A percentile compares a stretch with the other conserved stretches of the same genome.
Conservation (phyloP, 2,888 invertebrate species). For the Dicyrtomina minuta region DNA sequence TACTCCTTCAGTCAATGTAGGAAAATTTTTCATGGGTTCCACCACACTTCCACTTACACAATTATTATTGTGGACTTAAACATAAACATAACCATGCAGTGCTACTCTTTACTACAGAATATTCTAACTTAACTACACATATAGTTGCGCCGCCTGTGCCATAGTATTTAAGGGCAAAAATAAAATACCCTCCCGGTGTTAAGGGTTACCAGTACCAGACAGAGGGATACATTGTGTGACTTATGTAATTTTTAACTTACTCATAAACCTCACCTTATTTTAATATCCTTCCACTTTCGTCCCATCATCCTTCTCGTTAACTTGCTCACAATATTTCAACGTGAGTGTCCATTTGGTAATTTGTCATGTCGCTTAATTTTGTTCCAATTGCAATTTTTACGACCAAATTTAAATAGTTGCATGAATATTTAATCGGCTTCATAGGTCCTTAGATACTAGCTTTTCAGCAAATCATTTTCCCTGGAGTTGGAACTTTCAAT, state of each 20-base stretch:
- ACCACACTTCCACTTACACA: neutral
- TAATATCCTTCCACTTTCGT: too few relatives aligned
- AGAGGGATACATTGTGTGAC: too few relatives aligned
- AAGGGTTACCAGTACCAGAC: too few relatives aligned
- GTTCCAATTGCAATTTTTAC: neutral
- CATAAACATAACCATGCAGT: too few relatives aligned
- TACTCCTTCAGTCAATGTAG: neutral
- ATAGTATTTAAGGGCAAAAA: too few relatives aligned
- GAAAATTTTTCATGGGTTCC: neutral
- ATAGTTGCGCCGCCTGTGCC: too few relatives aligned
- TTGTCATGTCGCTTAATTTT: neutral
- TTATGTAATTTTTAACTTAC: too few relatives aligned
- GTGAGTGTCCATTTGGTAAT: neutral
- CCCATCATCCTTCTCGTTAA: slow-evolving; percentile 1
- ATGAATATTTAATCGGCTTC: neutral
- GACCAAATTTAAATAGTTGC: neutral
- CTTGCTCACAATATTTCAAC: neutral
- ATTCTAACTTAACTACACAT: too few relatives aligned
- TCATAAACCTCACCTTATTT: too few relatives aligned
- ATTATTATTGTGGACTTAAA: neutral
- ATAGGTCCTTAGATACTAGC: neutral
- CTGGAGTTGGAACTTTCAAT: too few relatives aligned
- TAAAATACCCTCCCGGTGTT: too few relatives aligned
- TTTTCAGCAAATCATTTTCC: neutral
- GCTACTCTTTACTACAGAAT: too few relatives aligned